Conservation (phyloP, 2,797 vertebrate species). For the Helarctos malayanus region DNA sequence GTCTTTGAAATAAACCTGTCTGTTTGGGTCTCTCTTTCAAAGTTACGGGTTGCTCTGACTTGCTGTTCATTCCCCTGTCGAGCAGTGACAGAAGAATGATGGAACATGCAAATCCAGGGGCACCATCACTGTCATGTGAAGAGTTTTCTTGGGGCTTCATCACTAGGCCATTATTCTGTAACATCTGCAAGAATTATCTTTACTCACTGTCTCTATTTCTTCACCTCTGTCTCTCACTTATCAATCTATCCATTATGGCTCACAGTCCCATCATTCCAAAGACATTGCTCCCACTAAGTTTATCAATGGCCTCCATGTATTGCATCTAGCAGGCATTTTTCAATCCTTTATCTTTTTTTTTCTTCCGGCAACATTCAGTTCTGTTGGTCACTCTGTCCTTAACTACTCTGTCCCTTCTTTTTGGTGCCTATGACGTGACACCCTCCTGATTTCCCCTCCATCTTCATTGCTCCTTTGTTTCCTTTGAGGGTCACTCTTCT, state of each 20-base stretch:
- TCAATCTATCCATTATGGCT: neutral
- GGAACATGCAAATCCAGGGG: neutral
- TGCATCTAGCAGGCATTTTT: neutral
- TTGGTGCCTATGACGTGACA: neutral
- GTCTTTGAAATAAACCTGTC: neutral
- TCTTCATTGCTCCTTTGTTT: conserved; percentile 27
- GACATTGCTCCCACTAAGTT: neutral
- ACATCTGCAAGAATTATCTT: neutral
- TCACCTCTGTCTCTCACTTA: neutral
- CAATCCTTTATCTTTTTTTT: neutral
- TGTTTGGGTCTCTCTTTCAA: conserved; percentile 39
- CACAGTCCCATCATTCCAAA: neutral
- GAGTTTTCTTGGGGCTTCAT: neutral
- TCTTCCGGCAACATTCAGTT: neutral
- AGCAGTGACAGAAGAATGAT: neutral
- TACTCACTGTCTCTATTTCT: neutral
- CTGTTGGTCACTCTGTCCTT: neutral
- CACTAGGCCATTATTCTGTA: neutral
- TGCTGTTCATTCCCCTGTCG: neutral
- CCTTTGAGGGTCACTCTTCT: conserved; percentile 15
- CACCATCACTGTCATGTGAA: neutral
- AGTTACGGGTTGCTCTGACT: neutral
- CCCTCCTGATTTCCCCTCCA: neutral
- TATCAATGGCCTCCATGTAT: fast-evolving
- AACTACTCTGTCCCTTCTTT: neutral